These are phyloP conservation scores for Meloidogyne exigua DNA, from an alignment of 1,140 invertebrate species.

Conservation along the genomic window DNA sequence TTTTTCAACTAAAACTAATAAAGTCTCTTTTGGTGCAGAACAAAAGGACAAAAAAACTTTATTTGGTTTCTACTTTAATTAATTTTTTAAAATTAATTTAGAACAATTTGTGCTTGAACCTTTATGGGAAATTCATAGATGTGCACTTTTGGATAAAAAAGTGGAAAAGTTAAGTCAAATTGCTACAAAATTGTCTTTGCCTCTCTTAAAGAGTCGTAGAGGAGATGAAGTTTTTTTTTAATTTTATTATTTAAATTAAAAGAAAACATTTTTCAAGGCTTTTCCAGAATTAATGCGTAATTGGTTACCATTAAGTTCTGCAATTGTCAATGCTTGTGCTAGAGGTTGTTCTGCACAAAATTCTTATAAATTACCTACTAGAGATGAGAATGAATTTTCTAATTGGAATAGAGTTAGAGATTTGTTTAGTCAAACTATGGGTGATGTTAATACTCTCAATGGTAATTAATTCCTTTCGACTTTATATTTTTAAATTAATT, in stretches of 20 bases:
- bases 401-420: constrained; percentile 8
- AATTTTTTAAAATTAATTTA: not conserved
- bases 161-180: constrained; percentile 42
- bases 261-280: constrained; percentile 36
- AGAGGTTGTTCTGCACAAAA: constrained; percentile 35
- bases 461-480: too few species aligned
- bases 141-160: constrained; percentile 72
- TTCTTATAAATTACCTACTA: constrained; percentile 35
- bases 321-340: constrained; percentile 40
- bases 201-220: constrained; percentile 35
- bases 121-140: constrained; percentile 86
- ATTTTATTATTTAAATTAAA: not conserved
- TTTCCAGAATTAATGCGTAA: constrained; percentile 57
- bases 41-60: constrained; percentile 89
- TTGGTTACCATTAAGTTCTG: constrained; percentile 47
- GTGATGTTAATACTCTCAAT: too few species aligned
- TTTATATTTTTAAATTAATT: too few species aligned
- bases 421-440: not conserved
- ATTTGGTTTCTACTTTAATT: constrained; percentile 68
- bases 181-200: constrained; percentile 37
- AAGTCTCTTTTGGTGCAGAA: constrained; percentile 75
- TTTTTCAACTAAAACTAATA: constrained; percentile 69
- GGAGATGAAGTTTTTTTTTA: constrained; percentile 33
- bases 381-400: constrained; percentile 18
- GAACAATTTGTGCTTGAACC: constrained; percentile 92